These are phyloP conservation scores for Neoaliturus tenellus DNA, from an alignment of 2,888 invertebrate species.

Conservation along the genomic window DNA sequence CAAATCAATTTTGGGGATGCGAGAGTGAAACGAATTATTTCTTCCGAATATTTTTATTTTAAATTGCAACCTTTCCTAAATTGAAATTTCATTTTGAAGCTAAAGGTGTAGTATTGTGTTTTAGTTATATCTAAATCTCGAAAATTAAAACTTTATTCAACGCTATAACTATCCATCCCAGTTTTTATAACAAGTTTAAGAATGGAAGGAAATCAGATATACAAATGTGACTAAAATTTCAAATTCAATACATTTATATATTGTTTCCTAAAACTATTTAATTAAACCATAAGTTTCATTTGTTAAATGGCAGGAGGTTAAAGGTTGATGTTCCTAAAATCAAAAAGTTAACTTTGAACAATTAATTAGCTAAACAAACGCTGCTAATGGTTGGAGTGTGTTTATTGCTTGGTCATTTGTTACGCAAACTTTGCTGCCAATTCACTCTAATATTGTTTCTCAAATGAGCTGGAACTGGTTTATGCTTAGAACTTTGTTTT, in stretches of 20 bases:
- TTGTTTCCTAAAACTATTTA: no score
- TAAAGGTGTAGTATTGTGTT: not conserved
- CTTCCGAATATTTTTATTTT: not conserved
- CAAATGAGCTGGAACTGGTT: no score
- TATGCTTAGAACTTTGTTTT: no score
- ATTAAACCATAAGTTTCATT: not conserved
- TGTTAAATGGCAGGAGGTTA: not conserved
- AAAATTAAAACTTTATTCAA: not conserved
- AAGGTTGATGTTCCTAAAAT: not conserved
- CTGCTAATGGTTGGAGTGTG: not conserved
- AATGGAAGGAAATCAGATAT: no score
- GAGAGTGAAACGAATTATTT: not conserved
- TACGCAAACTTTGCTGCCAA: not conserved
- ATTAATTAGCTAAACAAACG: not conserved
- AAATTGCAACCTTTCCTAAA: not conserved
- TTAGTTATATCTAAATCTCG: not conserved
- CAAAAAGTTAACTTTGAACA: not conserved
- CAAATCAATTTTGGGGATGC: not conserved
- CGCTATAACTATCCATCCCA: no score
- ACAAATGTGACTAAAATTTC: no score
- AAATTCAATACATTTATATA: no score
- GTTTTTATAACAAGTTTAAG: no score
- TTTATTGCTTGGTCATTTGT: conserved; percentile 5
- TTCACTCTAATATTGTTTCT: not conserved
- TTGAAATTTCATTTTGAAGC: not conserved